A percentile compares a stretch with the other conserved stretches of the same genome.
Evolutionary conservation across 2,113 vertebrate genomes (phyloP).

Genomic region (Manacus vitellinus): DNA sequence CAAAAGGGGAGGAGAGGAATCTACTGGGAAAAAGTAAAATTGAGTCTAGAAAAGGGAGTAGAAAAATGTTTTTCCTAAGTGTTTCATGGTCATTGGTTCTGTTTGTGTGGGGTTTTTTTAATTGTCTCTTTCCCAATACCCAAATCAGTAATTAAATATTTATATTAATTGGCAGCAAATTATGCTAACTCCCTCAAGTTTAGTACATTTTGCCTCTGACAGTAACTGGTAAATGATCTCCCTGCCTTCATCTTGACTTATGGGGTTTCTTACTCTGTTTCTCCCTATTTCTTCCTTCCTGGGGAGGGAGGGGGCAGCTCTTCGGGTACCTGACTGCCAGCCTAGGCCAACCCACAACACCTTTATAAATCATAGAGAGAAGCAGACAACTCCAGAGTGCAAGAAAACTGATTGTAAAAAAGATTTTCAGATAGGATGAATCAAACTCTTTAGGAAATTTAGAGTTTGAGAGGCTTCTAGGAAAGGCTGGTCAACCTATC

Average conservation of each 20-base stretch:
- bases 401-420: not conserved
- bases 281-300: fast-evolving
- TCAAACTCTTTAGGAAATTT: not conserved
- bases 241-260: not conserved
- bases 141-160: not conserved
- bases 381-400: not conserved
- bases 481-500: not conserved
- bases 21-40: not conserved
- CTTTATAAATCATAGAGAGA: not conserved
- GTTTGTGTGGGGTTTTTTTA: not conserved
- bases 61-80: not conserved
- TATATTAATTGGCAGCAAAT: not conserved
- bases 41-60: fast-evolving
- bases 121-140: not conserved
- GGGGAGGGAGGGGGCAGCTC: not conserved
- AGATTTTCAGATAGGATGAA: not conserved
- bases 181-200: not conserved
- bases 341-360: not conserved
- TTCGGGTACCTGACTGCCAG: not conserved
- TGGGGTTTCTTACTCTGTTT: not conserved
- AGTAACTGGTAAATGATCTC: not conserved
- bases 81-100: not conserved
- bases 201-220: not conserved
- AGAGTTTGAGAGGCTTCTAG: not conserved
- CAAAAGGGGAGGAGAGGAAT: not conserved